Evolutionary conservation across 1,140 invertebrate species (phyloP).

Genomic region (Sarcophaga peregrina): DNA sequence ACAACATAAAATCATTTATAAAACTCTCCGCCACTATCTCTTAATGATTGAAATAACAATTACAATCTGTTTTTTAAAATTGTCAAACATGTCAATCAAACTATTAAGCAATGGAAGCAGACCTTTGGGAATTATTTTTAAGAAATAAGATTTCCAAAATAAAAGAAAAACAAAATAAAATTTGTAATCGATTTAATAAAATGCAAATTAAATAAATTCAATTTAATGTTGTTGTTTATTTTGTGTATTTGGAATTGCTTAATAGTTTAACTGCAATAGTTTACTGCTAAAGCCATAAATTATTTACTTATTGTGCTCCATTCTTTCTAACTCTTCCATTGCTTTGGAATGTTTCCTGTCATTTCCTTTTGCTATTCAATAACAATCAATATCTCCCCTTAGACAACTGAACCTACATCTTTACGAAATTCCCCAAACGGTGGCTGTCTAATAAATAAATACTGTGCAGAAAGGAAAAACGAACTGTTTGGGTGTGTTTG

Average conservation of each 20-base stretch:
- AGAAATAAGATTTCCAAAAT: too few relatives aligned
- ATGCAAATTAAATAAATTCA: too few relatives aligned
- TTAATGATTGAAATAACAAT: background rate
- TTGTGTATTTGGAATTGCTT: background rate
- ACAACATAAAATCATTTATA: background rate
- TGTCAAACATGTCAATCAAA: conserved; percentile 22
- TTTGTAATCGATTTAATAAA: too few relatives aligned
- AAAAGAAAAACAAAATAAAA: too few relatives aligned
- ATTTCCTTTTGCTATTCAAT: background rate
- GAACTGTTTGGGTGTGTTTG: background rate
- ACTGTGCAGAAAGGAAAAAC: too few relatives aligned
- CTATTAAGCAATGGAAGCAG: background rate
- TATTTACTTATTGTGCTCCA: background rate
- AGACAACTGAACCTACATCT: background rate
- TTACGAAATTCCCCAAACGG: background rate
- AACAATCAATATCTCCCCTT: background rate
- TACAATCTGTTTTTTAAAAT: background rate
- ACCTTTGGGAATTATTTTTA: too few relatives aligned
- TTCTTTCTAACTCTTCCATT: background rate
- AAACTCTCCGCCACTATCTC: background rate
- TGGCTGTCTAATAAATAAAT: background rate
- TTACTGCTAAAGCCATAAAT: background rate
- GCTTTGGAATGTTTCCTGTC: background rate
- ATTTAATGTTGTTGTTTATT: too few relatives aligned
- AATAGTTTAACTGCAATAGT: background rate